Percentiles rank a stretch among this genome's conserved stretches.
Evolutionary conservation across 2,888 invertebrate species (phyloP).

Genomic region (Nomada fucata): DNA sequence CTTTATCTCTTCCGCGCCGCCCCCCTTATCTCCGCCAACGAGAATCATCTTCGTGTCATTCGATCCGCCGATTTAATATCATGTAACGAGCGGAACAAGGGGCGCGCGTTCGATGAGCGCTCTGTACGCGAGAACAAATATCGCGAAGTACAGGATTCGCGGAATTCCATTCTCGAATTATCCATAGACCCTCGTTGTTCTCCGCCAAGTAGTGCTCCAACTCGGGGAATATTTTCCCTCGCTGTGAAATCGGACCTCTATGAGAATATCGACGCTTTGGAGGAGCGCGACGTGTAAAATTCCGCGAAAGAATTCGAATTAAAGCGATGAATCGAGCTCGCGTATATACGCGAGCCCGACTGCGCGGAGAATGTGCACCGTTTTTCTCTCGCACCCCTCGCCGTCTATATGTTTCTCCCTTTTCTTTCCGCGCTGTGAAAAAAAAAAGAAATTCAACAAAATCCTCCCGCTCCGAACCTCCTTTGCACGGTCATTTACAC

Average conservation of each 20-base stretch:
- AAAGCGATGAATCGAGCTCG: conserved; percentile 32
- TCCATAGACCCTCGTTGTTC: conserved; percentile 31
- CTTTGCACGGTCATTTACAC: conserved; percentile 22
- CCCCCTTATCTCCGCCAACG: neutral
- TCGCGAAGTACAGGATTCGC: neutral
- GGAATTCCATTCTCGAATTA: conserved; percentile 51
- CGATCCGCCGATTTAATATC: conserved; percentile 18
- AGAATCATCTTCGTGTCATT: neutral
- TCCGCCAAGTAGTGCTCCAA: conserved; percentile 22
- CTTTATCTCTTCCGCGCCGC: too few species aligned
- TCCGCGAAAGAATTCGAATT: conserved; percentile 51
- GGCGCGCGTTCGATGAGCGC: neutral
- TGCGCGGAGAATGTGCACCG: neutral
- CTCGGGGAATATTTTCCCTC: conserved; percentile 43
- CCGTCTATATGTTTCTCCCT: neutral
- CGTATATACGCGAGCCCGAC: neutral
- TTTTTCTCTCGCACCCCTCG: neutral
- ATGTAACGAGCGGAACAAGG: neutral
- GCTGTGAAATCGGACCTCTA: conserved; percentile 30
- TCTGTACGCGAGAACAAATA: conserved; percentile 15
- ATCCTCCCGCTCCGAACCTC: neutral
- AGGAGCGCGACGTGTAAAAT: conserved; percentile 45
- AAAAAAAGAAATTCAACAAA: conserved; percentile 20
- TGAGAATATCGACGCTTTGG: neutral
- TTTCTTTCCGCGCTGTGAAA: conserved; percentile 1